Base-by-base conservation (phyloP, 2,888 invertebrate genomes). In the Drosophila barbarae region DNA sequence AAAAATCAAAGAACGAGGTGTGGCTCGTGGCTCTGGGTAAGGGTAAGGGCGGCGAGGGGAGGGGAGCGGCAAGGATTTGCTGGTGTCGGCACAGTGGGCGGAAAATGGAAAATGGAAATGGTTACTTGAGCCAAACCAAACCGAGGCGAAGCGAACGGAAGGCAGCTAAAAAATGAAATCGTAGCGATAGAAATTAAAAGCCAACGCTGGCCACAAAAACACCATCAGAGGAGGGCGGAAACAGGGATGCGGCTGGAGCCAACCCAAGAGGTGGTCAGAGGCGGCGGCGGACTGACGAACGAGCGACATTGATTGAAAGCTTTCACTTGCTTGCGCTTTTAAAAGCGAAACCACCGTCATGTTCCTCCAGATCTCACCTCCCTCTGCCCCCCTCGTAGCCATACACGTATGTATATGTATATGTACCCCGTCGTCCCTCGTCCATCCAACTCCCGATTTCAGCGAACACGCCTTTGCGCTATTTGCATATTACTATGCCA, bases 1-100 rank as follows among this genome's bases (percentile, higher is more conserved):
- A 76, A 82, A 67, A 78, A 78, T 78, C 78, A 78, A 78, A 79
- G 80, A 85, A 74, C 83, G 72, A 79, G 79, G 79, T 82, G 79
- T 84, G 79, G 80, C 85, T 44, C 50, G 38, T 57, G 51, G 65
- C 51, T 42, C 5, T n/a, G n/a, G n/a, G n/a, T n/a, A n/a, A n/a
- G 41, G 21, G 13, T 2, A 23, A 23, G 23, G 21, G 21, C 2
- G 21, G 21, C 2, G 23, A 23, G 23, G 23, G 23, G 23, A 23
- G 23, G 23, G 23, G 3, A 30, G 44, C 39, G 36, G 55, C 30
- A 46, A 23, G 34, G 15, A 41, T 34, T 10, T n/a, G 28, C 4
- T n/a, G 7, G 36, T 12, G 32, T 12, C 32, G 32, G 12, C 13
- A 30, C 30, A 12, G 32, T 36, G 30, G 30, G 34, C 30, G 36